phyloP scores from a whole-genome alignment of 2,113 vertebrate species.

The Natator depressus region DNA sequence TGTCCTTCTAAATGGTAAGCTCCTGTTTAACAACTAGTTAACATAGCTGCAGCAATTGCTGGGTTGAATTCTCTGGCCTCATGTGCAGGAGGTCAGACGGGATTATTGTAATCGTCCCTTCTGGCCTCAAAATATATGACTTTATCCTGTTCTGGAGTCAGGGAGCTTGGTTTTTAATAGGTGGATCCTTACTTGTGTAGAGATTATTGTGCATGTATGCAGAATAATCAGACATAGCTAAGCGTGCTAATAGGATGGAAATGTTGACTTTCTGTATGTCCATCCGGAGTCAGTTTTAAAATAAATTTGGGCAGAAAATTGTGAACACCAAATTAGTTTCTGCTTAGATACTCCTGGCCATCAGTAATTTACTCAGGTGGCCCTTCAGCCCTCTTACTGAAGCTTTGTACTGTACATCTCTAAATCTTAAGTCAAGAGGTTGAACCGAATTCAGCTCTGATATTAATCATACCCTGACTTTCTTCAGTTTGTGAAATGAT shows the following conservation, averaged over 20 bases:
- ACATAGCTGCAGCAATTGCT: not conserved
- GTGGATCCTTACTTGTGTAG: not conserved
- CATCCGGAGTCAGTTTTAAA: not conserved
- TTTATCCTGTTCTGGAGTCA: not conserved
- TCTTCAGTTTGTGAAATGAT: not conserved
- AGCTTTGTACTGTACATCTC: not conserved
- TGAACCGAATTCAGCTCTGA: not conserved
- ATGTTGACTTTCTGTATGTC: not conserved
- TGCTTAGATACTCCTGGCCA: not conserved
- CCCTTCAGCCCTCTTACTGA: not conserved
- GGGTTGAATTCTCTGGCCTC: not conserved
- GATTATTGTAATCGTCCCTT: not conserved
- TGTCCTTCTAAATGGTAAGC: not conserved
- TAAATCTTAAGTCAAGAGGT: not conserved
- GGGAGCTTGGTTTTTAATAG: not conserved
- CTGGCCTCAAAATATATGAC: not conserved
- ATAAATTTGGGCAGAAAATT: not conserved
- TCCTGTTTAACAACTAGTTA: not conserved
- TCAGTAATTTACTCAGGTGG: not conserved
- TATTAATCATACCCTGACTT: not conserved
- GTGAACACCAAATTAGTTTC: not conserved
- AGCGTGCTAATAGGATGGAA: not conserved
- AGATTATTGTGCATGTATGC: not conserved
- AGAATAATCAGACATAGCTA: not conserved
- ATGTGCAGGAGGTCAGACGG: not conserved